Conservation (phyloP, 2,113 vertebrate species). For the Dasypus novemcinctus region DNA sequence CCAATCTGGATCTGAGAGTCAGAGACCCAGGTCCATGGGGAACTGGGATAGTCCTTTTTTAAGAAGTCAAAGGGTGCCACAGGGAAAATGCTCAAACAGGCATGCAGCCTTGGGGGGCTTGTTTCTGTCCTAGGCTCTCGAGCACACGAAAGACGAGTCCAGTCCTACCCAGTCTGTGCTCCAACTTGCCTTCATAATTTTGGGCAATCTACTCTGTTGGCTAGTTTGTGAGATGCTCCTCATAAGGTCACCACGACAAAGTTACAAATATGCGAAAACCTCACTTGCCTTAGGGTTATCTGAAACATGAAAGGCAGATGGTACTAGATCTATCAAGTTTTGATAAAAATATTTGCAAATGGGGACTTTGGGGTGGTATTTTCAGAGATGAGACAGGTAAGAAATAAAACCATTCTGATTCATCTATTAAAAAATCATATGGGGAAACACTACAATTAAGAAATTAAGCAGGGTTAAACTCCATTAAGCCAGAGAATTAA, state of each 20-base stretch:
- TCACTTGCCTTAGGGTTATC: background rate
- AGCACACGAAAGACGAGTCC: background rate
- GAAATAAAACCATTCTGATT: background rate
- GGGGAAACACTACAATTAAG: too few species aligned
- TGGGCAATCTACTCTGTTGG: too few species aligned
- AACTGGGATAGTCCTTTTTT: too few species aligned
- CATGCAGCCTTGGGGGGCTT: background rate
- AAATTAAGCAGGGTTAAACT: background rate
- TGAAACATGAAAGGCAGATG: background rate
- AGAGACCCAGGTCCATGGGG: fast-evolving
- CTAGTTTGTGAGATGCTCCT: background rate
- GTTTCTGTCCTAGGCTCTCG: background rate
- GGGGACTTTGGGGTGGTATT: background rate
- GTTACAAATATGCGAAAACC: background rate
- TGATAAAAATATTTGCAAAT: background rate
- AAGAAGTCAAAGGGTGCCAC: background rate
- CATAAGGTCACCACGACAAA: too few species aligned
- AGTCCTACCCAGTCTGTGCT: fast-evolving
- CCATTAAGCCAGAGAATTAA: background rate
- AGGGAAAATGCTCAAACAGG: background rate
- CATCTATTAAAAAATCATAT: background rate
- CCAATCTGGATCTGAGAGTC: too few species aligned
- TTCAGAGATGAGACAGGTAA: background rate
- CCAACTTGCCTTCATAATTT: fast-evolving
- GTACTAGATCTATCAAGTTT: background rate